Conservation (phyloP, 2,113 vertebrate genomes). For the Atlantisia rogersi region DNA sequence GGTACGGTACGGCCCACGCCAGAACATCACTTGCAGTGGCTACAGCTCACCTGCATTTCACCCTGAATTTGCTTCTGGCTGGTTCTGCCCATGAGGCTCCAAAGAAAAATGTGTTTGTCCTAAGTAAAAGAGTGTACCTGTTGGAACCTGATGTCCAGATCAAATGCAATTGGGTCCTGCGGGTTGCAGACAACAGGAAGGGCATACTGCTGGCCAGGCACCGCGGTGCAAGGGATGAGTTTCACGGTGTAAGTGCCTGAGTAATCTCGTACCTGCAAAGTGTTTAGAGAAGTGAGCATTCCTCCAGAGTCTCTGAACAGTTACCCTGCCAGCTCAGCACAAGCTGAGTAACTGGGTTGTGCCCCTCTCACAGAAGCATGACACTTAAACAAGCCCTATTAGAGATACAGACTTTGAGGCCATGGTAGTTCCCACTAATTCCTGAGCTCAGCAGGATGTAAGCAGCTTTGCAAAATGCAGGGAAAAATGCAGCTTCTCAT, state of each 20-base stretch:
- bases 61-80: neutral
- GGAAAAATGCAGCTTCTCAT: neutral
- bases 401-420: neutral
- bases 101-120: neutral
- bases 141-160: slow-evolving; percentile 86
- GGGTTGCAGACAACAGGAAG: slow-evolving; percentile 80
- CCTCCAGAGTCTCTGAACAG: neutral
- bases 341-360: neutral
- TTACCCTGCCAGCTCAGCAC: neutral
- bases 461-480: neutral
- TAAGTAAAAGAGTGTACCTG: slow-evolving; percentile 70
- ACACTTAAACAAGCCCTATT: neutral
- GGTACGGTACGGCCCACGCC: neutral
- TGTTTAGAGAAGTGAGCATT: neutral
- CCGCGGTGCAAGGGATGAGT: slow-evolving; percentile 76
- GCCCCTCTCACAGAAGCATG: neutral
- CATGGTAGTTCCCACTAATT: neutral
- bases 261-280: slow-evolving; percentile 77
- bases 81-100: neutral
- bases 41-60: neutral
- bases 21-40: neutral
- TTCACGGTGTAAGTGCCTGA: slow-evolving; percentile 82
- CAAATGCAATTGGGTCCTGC: slow-evolving; percentile 79
- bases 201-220: slow-evolving; percentile 74
- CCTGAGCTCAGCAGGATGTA: neutral